A percentile compares a stretch with the other conserved stretches of the same genome.
Evolutionary conservation across 2,113 vertebrate species (phyloP).

Genomic region (Spermophilus dauricus): DNA sequence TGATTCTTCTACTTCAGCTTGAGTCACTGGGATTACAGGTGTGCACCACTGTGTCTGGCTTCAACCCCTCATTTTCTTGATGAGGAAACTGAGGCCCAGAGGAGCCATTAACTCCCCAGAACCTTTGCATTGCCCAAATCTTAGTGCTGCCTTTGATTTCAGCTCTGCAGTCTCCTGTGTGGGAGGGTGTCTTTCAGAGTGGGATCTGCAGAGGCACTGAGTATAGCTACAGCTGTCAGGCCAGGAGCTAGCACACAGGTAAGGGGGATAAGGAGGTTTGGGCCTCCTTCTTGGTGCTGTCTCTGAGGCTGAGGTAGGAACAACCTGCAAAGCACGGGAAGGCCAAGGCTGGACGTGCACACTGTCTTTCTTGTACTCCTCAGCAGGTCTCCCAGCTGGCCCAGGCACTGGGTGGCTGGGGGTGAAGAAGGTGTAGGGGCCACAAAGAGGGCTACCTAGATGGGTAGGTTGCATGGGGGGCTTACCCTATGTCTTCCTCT

Average conservation of each 20-base stretch:
- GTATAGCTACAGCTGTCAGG: neutral
- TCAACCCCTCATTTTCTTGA: neutral
- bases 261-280: neutral
- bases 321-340: neutral
- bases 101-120: neutral
- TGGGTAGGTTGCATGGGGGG: neutral
- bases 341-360: neutral
- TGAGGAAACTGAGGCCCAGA: neutral
- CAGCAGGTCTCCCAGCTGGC: neutral
- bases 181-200: neutral
- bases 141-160: neutral
- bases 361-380: neutral
- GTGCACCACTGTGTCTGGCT: neutral
- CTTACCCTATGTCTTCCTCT: neutral
- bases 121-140: neutral
- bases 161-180: neutral
- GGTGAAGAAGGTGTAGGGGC: neutral
- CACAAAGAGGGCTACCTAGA: neutral
- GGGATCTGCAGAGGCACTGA: neutral
- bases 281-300: neutral
- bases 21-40: neutral
- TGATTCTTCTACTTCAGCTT: neutral
- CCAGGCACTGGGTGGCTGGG: neutral
- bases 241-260: neutral
- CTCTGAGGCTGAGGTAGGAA: neutral